phyloP scores from a whole-genome alignment of 2,797 vertebrate genomes.

The Centropyge bicolor region DNA sequence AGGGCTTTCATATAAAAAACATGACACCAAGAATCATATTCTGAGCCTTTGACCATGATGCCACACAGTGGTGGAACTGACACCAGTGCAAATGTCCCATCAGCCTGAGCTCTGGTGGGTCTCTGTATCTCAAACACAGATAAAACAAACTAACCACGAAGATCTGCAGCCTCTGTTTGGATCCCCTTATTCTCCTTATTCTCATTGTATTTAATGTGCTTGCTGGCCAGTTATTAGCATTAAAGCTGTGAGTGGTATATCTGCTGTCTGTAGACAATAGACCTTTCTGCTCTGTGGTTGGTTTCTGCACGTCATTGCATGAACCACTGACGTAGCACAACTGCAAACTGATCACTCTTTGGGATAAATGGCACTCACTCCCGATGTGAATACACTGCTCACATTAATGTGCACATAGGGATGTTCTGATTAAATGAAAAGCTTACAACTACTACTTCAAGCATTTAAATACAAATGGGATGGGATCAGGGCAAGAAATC shows the following conservation, averaged over 20 bases:
- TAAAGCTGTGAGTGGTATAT: background rate
- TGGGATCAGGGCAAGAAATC: background rate
- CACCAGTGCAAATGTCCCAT: background rate
- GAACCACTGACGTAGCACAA: background rate
- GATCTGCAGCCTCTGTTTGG: background rate
- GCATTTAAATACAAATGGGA: background rate
- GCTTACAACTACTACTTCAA: background rate
- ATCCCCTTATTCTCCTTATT: background rate
- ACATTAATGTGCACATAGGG: background rate
- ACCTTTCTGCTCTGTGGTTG: background rate
- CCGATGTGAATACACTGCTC: background rate
- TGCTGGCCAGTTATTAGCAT: background rate
- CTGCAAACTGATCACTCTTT: background rate
- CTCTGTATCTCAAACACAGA: background rate
- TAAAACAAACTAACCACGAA: background rate
- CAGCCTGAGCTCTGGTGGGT: background rate
- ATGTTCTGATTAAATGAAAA: background rate
- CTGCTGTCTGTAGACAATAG: background rate
- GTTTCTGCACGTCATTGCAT: background rate
- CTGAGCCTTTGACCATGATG: background rate
- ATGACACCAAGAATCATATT: background rate
- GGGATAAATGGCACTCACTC: conserved; percentile 25
- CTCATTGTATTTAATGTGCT: background rate
- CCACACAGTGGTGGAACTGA: background rate
- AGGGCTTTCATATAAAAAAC: background rate